These are phyloP conservation scores for Anagyrus pseudococci DNA, from an alignment of 2,888 invertebrate species.

Conservation along the genomic window DNA sequence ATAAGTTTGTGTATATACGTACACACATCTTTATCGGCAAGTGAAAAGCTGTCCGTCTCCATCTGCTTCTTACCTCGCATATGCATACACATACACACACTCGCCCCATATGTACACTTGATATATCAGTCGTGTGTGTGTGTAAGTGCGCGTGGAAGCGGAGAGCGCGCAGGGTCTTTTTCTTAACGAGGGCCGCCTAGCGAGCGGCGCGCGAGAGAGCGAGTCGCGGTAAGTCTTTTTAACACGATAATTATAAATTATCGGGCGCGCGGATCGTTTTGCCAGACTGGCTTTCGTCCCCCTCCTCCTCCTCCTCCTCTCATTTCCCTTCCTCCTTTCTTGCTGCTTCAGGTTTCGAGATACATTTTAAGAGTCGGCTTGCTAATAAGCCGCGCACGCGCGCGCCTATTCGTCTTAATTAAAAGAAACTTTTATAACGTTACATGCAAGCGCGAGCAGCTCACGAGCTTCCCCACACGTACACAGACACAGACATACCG, in stretches of 20 bases:
- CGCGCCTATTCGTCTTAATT: slow-evolving; percentile 36
- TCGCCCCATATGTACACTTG: background rate
- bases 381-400: slow-evolving; percentile 14
- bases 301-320: slow-evolving; percentile 10
- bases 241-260: slow-evolving; percentile 42
- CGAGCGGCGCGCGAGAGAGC: slow-evolving; percentile 10
- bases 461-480: too few species aligned
- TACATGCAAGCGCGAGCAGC: too few species aligned
- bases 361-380: slow-evolving; percentile 28
- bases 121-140: background rate
- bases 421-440: slow-evolving; percentile 34
- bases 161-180: background rate
- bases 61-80: background rate
- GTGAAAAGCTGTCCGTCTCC: slow-evolving; percentile 9
- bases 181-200: slow-evolving; percentile 29
- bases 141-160: background rate
- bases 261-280: slow-evolving; percentile 41
- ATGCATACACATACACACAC: background rate
- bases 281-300: slow-evolving; percentile 25
- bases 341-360: slow-evolving; percentile 4
- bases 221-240: slow-evolving; percentile 30
- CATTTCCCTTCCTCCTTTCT: background rate
- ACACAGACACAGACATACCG: too few species aligned
- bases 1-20: background rate
- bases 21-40: slow-evolving; percentile 7